Evolutionary conservation across 2,797 vertebrate species (phyloP).

Genomic region (Gallinago nigripennis): DNA sequence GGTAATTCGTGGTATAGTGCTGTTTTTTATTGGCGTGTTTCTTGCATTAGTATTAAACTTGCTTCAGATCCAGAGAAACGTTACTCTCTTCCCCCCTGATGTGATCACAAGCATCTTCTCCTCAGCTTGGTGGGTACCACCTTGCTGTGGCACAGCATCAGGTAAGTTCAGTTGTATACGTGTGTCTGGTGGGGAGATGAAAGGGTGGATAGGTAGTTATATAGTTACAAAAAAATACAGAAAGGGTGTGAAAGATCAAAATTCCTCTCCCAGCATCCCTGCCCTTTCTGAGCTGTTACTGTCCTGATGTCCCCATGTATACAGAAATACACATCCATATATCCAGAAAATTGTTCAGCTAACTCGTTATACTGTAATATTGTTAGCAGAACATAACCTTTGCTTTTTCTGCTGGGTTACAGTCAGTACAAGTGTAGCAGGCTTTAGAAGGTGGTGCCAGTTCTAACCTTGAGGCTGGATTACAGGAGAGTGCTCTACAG

Average conservation of each 20-base stretch:
- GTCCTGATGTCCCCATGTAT: rapidly evolving
- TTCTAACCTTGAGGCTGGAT: background rate
- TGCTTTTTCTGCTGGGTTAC: background rate
- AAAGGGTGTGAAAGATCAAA: background rate
- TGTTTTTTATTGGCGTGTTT: slow-evolving; percentile 93
- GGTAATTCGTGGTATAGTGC: slow-evolving; percentile 86
- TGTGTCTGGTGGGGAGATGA: background rate
- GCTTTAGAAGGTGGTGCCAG: background rate
- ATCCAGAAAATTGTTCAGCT: background rate
- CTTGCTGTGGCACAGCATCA: slow-evolving; percentile 92
- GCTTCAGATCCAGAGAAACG: slow-evolving; percentile 93
- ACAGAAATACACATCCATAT: rapidly evolving
- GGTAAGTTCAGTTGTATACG: slow-evolving; percentile 74
- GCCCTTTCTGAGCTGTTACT: background rate
- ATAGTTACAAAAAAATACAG: background rate
- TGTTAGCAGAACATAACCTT: background rate
- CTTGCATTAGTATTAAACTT: slow-evolving; percentile 93
- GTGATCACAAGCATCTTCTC: slow-evolving; percentile 95
- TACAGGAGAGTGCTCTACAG: background rate
- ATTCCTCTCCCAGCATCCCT: background rate
- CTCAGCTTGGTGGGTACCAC: slow-evolving; percentile 96
- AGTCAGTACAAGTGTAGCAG: background rate
- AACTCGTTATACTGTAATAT: background rate
- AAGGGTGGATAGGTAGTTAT: background rate
- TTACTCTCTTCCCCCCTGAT: slow-evolving; percentile 94